A percentile compares a stretch with the other conserved stretches of the same genome.
Conservation (phyloP, 2,888 invertebrate species). For the Caradrina clavipalpis region DNA sequence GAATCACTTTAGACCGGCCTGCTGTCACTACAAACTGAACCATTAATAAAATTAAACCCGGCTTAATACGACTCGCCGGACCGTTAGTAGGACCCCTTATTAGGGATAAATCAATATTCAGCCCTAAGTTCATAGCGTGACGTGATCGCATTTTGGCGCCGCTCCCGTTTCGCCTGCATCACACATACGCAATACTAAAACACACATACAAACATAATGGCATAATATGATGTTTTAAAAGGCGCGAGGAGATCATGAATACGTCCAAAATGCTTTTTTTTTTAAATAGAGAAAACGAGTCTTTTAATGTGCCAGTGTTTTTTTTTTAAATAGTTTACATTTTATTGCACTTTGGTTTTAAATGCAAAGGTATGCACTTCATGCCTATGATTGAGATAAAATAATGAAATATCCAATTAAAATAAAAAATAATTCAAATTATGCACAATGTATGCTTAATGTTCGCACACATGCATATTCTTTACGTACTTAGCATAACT, state of each 20-base stretch:
- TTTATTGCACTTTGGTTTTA: no score
- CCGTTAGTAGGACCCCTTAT: conserved; percentile 46
- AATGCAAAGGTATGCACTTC: no score
- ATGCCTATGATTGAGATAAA: no score
- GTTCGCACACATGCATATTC: conserved; percentile 22
- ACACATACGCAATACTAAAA: conserved; percentile 34
- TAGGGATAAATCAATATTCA: conserved; percentile 81
- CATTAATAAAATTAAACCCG: background rate
- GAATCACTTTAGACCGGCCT: background rate
- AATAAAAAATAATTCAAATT: no score
- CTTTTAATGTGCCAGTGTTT: background rate
- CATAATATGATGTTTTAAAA: background rate
- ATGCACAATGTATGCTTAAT: background rate
- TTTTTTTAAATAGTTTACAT: no score
- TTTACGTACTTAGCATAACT: background rate
- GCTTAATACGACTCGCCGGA: conserved; percentile 8
- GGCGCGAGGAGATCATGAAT: background rate
- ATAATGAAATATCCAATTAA: no score
- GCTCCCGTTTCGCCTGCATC: conserved; percentile 62
- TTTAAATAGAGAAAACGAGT: background rate
- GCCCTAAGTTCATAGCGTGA: conserved; percentile 67
- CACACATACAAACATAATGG: conserved; percentile 15
- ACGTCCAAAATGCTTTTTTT: background rate
- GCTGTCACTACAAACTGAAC: background rate
- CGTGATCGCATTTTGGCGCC: conserved; percentile 65